Conservation (phyloP, 92 coral and sea anemone genomes). For the Epizoanthus ramosus region DNA sequence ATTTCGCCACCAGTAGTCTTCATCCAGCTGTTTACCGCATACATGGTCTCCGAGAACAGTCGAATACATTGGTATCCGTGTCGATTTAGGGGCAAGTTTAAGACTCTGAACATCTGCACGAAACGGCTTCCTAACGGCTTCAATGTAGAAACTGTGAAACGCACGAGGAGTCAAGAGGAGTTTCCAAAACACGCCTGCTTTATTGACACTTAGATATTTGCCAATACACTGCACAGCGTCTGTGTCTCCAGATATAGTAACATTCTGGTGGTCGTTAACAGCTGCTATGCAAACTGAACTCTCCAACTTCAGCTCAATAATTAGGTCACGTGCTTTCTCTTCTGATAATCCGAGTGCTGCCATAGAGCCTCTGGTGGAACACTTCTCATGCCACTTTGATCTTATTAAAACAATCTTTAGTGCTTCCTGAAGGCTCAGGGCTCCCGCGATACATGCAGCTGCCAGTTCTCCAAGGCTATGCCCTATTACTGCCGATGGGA, state of each 20-base stretch:
- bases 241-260: conserved; percentile 82
- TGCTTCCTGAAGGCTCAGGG: conserved; percentile 71
- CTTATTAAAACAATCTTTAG: conserved; percentile 68
- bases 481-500: conserved; percentile 86
- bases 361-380: conserved; percentile 82
- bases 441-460: conserved; percentile 79
- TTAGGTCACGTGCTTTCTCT: conserved; percentile 48
- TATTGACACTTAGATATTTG: conserved; percentile 45
- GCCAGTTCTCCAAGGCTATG: conserved; percentile 93
- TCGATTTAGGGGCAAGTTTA: conserved; percentile 48
- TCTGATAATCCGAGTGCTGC: conserved; percentile 87
- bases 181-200: conserved; percentile 65
- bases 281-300: conserved; percentile 67
- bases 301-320: conserved; percentile 56
- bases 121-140: conserved; percentile 63
- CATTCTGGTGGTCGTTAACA: conserved; percentile 71
- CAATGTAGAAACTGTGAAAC: conserved; percentile 86
- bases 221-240: conserved; percentile 68
- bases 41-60: conserved; percentile 75
- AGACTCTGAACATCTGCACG: conserved; percentile 31
- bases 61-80: conserved; percentile 83
- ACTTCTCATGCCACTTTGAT: conserved; percentile 72
- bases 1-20: conserved; percentile 86
- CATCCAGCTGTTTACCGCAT: conserved; percentile 54
- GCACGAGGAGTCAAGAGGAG: conserved; percentile 77